These are phyloP conservation scores for Glyphotaelius pellucidus DNA, from an alignment of 2,888 invertebrate genomes.

Conservation along the genomic window DNA sequence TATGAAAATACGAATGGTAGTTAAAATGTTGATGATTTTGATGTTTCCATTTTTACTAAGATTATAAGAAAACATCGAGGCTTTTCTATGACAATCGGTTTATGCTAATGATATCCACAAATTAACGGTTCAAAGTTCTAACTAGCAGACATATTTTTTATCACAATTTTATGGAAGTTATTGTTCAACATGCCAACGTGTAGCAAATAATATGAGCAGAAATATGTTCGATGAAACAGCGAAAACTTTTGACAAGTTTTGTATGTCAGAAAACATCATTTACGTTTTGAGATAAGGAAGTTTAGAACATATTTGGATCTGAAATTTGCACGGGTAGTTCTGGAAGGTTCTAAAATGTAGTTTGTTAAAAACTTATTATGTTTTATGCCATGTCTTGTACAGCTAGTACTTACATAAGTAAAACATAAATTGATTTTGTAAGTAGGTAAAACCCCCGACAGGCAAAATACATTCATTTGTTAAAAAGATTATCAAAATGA, in stretches of 20 bases:
- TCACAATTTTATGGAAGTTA: not conserved
- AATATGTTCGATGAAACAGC: not conserved
- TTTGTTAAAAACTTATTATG: too few species aligned
- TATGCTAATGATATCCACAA: not conserved
- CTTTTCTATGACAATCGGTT: not conserved
- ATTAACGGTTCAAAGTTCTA: not conserved
- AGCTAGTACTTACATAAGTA: too few species aligned
- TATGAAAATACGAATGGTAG: not conserved
- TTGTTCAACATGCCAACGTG: not conserved
- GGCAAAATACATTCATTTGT: too few species aligned
- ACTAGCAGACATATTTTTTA: not conserved
- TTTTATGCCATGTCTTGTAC: too few species aligned
- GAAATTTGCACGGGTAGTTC: too few species aligned
- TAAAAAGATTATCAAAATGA: too few species aligned
- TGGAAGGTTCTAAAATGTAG: too few species aligned
- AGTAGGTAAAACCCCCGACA: too few species aligned
- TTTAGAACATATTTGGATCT: too few species aligned
- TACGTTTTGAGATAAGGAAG: too few species aligned
- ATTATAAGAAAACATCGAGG: not conserved
- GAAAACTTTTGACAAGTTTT: not conserved
- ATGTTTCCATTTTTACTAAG: not conserved
- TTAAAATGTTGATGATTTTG: not conserved
- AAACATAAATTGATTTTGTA: too few species aligned
- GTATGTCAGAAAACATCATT: too few species aligned
- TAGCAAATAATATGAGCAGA: not conserved